Evolutionary conservation across 1,140 invertebrate species (phyloP).

Genomic region (Campodea augens): DNA sequence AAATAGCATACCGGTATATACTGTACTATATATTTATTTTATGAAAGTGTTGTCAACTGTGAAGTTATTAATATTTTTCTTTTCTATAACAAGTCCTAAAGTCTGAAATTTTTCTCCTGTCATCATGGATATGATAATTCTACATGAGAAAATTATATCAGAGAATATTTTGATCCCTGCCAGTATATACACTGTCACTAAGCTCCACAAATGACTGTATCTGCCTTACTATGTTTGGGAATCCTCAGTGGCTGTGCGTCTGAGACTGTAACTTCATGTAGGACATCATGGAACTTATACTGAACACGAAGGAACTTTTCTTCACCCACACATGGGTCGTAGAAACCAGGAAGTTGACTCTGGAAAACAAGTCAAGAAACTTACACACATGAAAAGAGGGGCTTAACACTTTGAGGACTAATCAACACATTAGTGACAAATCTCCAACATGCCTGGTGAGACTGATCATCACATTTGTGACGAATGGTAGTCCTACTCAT

Average conservation of each 20-base stretch:
- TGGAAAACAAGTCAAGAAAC: slow-evolving; percentile 28
- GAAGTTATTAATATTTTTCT: background rate
- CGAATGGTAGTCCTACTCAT: too few relatives aligned
- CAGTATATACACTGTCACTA: background rate
- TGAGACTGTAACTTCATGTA: slow-evolving; percentile 55
- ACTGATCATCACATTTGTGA: too few relatives aligned
- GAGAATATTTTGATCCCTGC: too few relatives aligned
- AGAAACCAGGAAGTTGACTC: slow-evolving; percentile 90
- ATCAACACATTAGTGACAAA: too few relatives aligned
- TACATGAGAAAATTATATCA: too few relatives aligned
- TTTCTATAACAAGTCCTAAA: too few relatives aligned
- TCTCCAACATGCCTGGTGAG: too few relatives aligned
- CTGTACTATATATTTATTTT: background rate
- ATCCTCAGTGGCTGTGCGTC: slow-evolving; percentile 60
- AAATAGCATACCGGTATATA: background rate
- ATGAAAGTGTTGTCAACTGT: background rate
- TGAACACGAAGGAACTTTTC: slow-evolving; percentile 71
- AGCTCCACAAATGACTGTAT: too few relatives aligned
- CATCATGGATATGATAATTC: too few relatives aligned
- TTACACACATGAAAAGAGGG: too few relatives aligned
- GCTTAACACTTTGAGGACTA: too few relatives aligned
- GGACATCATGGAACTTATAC: slow-evolving; percentile 62
- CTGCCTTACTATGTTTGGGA: slow-evolving; percentile 46
- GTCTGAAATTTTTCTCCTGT: background rate
- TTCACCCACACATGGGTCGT: slow-evolving; percentile 85